Conservation (phyloP, 2,888 invertebrate genomes). For the Pyralis farinalis region DNA sequence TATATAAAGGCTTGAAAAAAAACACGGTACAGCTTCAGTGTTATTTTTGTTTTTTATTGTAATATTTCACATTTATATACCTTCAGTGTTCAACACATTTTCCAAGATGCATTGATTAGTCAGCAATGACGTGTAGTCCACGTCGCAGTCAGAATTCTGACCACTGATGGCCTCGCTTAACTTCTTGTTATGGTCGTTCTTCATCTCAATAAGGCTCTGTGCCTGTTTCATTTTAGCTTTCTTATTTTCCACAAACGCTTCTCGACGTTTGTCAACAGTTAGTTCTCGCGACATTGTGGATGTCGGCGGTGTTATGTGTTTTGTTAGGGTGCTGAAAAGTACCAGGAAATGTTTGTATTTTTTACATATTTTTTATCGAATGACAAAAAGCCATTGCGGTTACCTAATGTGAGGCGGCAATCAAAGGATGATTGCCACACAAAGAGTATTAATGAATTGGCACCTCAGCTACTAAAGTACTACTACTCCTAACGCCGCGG, state of each 20-base stretch:
- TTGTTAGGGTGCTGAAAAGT: slow-evolving; percentile 83
- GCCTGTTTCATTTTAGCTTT: slow-evolving; percentile 64
- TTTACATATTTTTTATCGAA: too few species aligned
- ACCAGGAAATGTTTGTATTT: too few species aligned
- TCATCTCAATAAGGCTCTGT: slow-evolving; percentile 55
- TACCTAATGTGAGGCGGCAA: too few species aligned
- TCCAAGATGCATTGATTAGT: slow-evolving; percentile 62
- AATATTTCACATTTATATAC: too few species aligned
- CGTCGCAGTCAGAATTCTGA: slow-evolving; percentile 67
- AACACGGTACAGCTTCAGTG: too few species aligned
- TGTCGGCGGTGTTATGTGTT: slow-evolving; percentile 84
- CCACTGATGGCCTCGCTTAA: slow-evolving; percentile 46
- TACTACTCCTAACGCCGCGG: too few species aligned
- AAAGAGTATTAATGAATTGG: too few species aligned
- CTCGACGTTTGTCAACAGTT: slow-evolving; percentile 53
- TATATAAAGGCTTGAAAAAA: too few species aligned
- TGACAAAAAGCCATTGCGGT: too few species aligned
- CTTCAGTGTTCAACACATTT: slow-evolving; percentile 58
- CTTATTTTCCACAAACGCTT: slow-evolving; percentile 62
- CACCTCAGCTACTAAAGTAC: too few species aligned
- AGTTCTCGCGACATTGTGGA: slow-evolving; percentile 55
- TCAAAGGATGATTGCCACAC: too few species aligned
- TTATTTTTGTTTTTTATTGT: too few species aligned
- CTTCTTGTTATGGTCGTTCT: slow-evolving; percentile 55
- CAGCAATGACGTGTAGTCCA: slow-evolving; percentile 64